Evolutionary conservation across 2,797 vertebrate species (phyloP), one percentile per base, ranked within the genome.

Genomic region (Danio choprae): DNA sequence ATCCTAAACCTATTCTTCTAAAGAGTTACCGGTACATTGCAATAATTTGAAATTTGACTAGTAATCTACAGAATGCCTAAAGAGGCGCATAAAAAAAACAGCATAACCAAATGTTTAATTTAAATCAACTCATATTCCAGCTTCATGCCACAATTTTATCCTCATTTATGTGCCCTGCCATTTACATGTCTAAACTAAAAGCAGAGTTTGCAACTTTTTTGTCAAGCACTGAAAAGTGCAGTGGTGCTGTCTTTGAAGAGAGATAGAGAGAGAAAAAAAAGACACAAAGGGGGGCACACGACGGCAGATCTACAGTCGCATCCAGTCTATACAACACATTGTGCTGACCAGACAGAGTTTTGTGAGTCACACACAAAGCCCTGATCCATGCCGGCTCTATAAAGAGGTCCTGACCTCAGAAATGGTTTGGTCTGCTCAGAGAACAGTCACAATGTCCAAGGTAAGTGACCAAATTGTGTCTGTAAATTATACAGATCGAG

Each of bases 361-460:
- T 92, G 88, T 91, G 85, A 87, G 81, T 44, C 72, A 55, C 78
- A 90, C 84, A 86, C 88, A 94, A 93, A 90, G 87, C 79, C 83
- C 87, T 89, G 89, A 91, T 90, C 90, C 86, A 83, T 74, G 84
- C 84, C 53, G 84, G 90, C 81, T 89, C 89, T 93, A 94, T 93
- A 95, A 94, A 93, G 90, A 89, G 89, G 86, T 77, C 87, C 43
- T 79, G 81, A 74, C 64, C 86, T 76, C 81, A 70, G 56, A 83
- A 40, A 40, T 43, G 59, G 69, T 84, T 86, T 86, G 87, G 86
- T 88, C 88, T 83, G 84, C 76, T 86, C 87, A 62, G 72, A 84
- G 84, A 88, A 88, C 85, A 88, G 86, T 90, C 83, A 93, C 88
- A 86, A 94, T 94, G 93, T 87, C 86, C 87, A 94, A 94, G 93